Base-by-base conservation (phyloP, 1,140 invertebrate species). In the Dinothrombium tinctorium region DNA sequence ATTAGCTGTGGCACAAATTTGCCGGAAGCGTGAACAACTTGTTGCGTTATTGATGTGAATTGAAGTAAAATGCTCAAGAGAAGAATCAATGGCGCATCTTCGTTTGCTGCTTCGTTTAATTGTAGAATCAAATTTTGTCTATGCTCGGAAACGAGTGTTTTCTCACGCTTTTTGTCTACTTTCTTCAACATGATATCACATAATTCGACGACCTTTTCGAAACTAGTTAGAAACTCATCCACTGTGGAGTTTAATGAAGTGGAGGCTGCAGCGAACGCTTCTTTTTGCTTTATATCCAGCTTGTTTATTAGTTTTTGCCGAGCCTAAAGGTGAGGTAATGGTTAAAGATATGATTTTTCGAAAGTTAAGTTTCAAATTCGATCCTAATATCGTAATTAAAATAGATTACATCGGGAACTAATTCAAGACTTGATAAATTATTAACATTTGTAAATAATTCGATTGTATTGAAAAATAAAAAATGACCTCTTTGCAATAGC, bases 101-200 rank as follows among this genome's bases (percentile, higher is more conserved):
- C 59, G 33, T 68, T 72, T 3, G 28, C 31, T 2, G 33, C 31
- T 26, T 38, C 41, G 12, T 41, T 51, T 29, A 92, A 53, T 56
- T 87, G 73, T 39, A 80, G 69, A 24, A 78, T 55, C n/a, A 92
- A 59, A 43, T 71, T 70, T 53, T 82, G 73, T 46, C 76, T 72
- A 48, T 86, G 79, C 42, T 69, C 72, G 33, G 72, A 59, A 42
- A 86, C 64, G 17, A 81, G 38, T 50, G 57, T 68, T 59, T 70
- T 71, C 61, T 86, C 80, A 54, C 77, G 79, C 53, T 79, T 83
- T 51, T 81, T 82, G 55, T 87, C 80, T 42, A 72, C 68, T 60
- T 89, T 90, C 49, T 76, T 81, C 28, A 83, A 57, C 44, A 84
- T 68, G 61, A 90, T 73, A 47, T 79, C 78, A 53, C 79, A 75